Evolutionary conservation across 2,797 vertebrate genomes (phyloP).

Genomic region (Silurus aristotelis): DNA sequence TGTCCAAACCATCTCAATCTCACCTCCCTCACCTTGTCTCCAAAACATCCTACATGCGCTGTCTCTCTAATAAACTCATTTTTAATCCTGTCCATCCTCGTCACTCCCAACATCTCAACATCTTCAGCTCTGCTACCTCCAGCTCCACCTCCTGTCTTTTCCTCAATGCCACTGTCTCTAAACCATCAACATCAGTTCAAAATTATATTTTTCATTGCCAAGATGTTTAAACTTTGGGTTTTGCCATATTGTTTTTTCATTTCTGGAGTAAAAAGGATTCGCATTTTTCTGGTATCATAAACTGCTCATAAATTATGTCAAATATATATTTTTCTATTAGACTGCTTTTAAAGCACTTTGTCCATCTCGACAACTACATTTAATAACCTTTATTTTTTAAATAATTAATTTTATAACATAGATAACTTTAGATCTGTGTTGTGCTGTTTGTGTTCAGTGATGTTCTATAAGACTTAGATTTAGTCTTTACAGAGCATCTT

Average conservation of each 20-base stretch:
- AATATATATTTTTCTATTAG: slow-evolving; percentile 20
- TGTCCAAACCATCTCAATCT: too few relatives aligned
- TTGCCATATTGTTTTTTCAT: background rate
- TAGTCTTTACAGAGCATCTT: background rate
- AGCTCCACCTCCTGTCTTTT: too few relatives aligned
- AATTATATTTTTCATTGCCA: background rate
- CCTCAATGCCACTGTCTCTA: too few relatives aligned
- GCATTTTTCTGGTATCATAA: background rate
- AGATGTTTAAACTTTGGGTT: background rate
- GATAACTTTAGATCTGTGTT: background rate
- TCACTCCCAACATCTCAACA: too few relatives aligned
- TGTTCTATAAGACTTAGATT: background rate
- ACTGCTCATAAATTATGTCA: background rate
- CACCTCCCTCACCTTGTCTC: too few relatives aligned
- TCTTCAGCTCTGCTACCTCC: too few relatives aligned
- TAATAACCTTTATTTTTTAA: background rate
- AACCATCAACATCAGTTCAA: background rate
- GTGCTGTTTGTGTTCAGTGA: slow-evolving; percentile 6
- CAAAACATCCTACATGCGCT: too few relatives aligned
- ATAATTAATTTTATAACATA: background rate
- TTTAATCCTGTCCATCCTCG: too few relatives aligned
- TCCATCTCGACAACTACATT: background rate
- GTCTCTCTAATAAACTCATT: too few relatives aligned
- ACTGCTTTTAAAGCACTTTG: slow-evolving; percentile 1
- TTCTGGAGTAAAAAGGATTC: background rate